Evolutionary conservation across 2,888 invertebrate genomes (phyloP).

Genomic region (Drosophila parthenogenetica): DNA sequence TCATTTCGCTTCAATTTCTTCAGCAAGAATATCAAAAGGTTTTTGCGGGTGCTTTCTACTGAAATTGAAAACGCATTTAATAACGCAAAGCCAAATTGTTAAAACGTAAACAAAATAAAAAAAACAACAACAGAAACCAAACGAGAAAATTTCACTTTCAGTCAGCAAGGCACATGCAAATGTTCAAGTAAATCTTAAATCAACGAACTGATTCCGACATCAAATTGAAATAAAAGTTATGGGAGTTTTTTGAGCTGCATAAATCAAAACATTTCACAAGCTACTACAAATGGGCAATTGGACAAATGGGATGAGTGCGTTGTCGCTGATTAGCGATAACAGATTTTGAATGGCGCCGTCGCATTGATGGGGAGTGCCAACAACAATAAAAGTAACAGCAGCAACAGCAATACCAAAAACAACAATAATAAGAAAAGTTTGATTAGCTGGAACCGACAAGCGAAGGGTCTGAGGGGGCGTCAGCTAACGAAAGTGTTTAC

Average conservation of each 20-base stretch:
- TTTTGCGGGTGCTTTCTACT: conserved; percentile 66
- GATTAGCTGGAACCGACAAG: conserved; percentile 58
- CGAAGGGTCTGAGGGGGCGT: conserved; percentile 8
- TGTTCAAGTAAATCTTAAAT: conserved; percentile 41
- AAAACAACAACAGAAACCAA: conserved; percentile 8
- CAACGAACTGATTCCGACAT: background rate
- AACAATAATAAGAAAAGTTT: conserved; percentile 49
- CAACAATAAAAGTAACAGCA: conserved; percentile 18
- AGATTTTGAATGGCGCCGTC: conserved; percentile 42
- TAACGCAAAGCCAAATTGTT: conserved; percentile 48
- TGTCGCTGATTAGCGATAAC: conserved; percentile 53
- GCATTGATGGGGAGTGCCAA: conserved; percentile 28
- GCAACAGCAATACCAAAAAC: conserved; percentile 10
- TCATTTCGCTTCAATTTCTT: conserved; percentile 65
- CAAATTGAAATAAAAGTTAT: conserved; percentile 16
- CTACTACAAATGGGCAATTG: background rate
- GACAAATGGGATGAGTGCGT: conserved; percentile 39
- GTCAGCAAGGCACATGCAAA: conserved; percentile 24
- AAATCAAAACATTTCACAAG: conserved; percentile 51
- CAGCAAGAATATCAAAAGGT: conserved; percentile 69
- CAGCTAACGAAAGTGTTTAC: conserved; percentile 50
- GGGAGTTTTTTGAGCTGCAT: conserved; percentile 26
- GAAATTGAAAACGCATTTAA: conserved; percentile 79
- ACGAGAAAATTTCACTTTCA: conserved; percentile 73
- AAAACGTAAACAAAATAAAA: conserved; percentile 43